Evolutionary conservation across 2,797 vertebrate species (phyloP).

Genomic region (Siniperca obscura): DNA sequence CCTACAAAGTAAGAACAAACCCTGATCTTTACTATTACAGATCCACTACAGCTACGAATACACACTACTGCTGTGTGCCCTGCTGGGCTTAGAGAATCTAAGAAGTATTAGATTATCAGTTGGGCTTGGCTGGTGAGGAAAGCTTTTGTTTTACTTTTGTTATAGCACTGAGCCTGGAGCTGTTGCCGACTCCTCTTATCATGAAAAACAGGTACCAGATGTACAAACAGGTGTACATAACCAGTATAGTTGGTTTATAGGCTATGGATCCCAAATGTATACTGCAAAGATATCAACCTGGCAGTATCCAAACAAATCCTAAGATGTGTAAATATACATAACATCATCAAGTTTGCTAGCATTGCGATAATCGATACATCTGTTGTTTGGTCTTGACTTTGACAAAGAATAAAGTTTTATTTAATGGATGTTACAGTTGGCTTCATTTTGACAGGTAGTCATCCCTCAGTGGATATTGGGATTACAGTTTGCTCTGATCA

Average conservation of each 20-base stretch:
- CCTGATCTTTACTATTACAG: conserved; percentile 22
- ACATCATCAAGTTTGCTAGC: conserved; percentile 4
- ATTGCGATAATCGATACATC: conserved; percentile 47
- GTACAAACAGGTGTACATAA: conserved; percentile 54
- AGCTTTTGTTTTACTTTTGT: conserved; percentile 46
- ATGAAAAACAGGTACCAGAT: conserved; percentile 58
- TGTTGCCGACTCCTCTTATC: conserved; percentile 37
- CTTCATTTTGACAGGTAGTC: conserved; percentile 21
- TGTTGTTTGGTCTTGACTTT: conserved; percentile 55
- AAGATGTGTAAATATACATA: conserved; percentile 42
- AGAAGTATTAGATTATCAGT: conserved; percentile 41
- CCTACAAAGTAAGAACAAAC: conserved; percentile 28
- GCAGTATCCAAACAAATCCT: conserved; percentile 38
- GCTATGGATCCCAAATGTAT: conserved; percentile 38
- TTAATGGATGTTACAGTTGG: conserved; percentile 27
- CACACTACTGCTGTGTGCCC: conserved; percentile 5
- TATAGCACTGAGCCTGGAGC: conserved; percentile 20
- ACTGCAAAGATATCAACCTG: conserved; percentile 31
- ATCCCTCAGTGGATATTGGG: conserved; percentile 17
- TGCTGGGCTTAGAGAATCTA: conserved; percentile 11
- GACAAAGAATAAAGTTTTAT: conserved; percentile 32
- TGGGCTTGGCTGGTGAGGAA: conserved; percentile 21
- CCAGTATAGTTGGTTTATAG: conserved; percentile 43
- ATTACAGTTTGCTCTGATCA: conserved; percentile 16
- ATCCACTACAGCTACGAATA: conserved; percentile 8